Base-by-base conservation (phyloP, 1,140 invertebrate genomes). In the Papilio xuthus region DNA sequence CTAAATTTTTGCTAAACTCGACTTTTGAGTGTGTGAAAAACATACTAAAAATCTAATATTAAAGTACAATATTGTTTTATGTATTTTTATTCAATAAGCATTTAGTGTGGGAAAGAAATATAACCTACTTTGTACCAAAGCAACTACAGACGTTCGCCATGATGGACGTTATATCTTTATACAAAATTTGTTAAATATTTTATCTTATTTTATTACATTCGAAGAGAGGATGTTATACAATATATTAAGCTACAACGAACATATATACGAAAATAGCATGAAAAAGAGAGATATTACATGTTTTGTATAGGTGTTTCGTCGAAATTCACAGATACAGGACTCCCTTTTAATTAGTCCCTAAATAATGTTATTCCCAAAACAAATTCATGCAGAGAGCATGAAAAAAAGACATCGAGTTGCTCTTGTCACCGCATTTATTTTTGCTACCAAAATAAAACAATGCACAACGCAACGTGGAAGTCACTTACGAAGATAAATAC, bases 81-180 rank as follows among this genome's bases (percentile, higher is more conserved):
- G 2, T 2, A 41, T 56, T 63, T 85, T 87, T 88, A 92, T 90
- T 90, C 90, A 90, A 90, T 88, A 88, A 90, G 81, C 87, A 89
- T 90, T 86, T 84, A 84, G 82, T 87, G 87, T 88, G 87, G 87
- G 88, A 89, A 87, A 86, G 85, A 90, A 87, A 90, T 89, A 89
- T 90, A 90, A 83, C 85, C 88, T 85, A 88, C 85, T 89, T 88
- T 89, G 88, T 89, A 87, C 87, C 79, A 81, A 86, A 90, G 85
- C 85, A 90, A 88, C 86, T 88, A 90, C 88, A 86, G 82, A 83
- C 85, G 88, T 92, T 90, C 88, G 84, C 90, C 86, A 89, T 86
- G 78, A 84, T 85, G 84, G 86, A 88, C 88, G 82, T 85, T 86
- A 83, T 77, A 82, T 83, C 82, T 81, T 82, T 81, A 79, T 84